Evolutionary conservation across 2,797 vertebrate genomes (phyloP).

Genomic region (Rachycentron canadum): DNA sequence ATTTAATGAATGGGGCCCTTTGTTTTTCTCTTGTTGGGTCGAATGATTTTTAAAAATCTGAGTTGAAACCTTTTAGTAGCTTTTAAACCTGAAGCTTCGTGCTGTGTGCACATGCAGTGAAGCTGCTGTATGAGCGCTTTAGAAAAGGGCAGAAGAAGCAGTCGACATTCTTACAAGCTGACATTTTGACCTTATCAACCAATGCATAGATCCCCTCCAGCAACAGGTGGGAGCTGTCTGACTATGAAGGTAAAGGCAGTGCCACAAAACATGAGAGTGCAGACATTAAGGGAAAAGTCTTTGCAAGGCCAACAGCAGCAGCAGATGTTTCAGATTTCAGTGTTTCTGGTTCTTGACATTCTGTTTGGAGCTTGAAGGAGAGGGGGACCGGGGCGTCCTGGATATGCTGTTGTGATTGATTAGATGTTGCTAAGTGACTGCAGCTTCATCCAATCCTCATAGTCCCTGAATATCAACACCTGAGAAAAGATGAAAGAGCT

Average conservation of each 20-base stretch:
- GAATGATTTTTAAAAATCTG: background rate
- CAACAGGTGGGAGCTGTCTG: conserved; percentile 31
- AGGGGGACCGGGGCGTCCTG: conserved; percentile 18
- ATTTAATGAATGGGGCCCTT: background rate
- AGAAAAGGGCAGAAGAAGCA: background rate
- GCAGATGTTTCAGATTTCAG: conserved; percentile 48
- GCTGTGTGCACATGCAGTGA: background rate
- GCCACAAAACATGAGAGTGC: background rate
- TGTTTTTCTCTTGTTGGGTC: background rate
- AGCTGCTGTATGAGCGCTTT: background rate
- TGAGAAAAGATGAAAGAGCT: background rate
- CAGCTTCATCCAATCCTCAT: conserved; percentile 2
- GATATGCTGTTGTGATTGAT: conserved; percentile 18
- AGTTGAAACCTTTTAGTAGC: background rate
- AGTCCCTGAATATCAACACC: background rate
- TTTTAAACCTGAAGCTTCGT: background rate
- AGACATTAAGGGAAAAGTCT: no score
- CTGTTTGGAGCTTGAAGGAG: background rate
- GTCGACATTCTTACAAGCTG: conserved; percentile 43
- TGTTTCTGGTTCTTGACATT: conserved; percentile 25
- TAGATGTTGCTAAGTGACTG: conserved; percentile 6
- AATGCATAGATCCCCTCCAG: conserved; percentile 14
- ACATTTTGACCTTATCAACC: conserved; percentile 58
- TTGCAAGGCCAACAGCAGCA: no score
- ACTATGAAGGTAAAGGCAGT: background rate